phyloP scores from a whole-genome alignment of 2,113 vertebrate species.

The Mus pahari region DNA sequence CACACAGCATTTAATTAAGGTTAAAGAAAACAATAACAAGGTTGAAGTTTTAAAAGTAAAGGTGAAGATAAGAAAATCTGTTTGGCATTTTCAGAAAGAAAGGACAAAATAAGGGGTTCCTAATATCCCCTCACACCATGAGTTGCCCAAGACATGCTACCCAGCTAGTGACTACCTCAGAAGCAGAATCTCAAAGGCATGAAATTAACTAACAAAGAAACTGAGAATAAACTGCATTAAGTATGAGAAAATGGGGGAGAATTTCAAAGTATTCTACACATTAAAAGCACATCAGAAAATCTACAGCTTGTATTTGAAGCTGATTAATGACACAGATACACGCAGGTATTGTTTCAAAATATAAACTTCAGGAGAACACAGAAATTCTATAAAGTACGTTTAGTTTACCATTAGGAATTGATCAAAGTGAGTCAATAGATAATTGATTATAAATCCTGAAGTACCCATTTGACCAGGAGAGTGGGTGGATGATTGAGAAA shows the following conservation, averaged over 20 bases:
- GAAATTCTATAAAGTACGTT: background rate
- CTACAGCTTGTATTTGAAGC: background rate
- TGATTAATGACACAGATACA: background rate
- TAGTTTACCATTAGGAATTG: background rate
- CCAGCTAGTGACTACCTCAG: background rate
- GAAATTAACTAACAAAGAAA: constrained; percentile 32
- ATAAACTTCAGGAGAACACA: background rate
- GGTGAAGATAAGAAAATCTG: background rate
- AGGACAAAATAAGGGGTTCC: background rate
- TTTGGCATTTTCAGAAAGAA: background rate
- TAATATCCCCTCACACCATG: background rate
- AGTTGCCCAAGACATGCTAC: background rate
- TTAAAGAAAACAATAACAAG: constrained; percentile 25
- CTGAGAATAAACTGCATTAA: background rate
- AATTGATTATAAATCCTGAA: background rate
- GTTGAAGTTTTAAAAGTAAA: background rate
- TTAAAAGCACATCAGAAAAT: background rate
- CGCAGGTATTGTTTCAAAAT: background rate
- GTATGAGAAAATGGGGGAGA: background rate
- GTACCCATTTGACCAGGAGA: background rate
- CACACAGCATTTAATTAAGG: constrained; percentile 49
- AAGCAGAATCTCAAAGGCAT: background rate
- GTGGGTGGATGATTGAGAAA: background rate
- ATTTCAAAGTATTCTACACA: background rate
- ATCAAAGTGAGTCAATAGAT: background rate